phyloP scores from a whole-genome alignment of 1,140 invertebrate genomes.

The Archegozetes longisetosus region DNA sequence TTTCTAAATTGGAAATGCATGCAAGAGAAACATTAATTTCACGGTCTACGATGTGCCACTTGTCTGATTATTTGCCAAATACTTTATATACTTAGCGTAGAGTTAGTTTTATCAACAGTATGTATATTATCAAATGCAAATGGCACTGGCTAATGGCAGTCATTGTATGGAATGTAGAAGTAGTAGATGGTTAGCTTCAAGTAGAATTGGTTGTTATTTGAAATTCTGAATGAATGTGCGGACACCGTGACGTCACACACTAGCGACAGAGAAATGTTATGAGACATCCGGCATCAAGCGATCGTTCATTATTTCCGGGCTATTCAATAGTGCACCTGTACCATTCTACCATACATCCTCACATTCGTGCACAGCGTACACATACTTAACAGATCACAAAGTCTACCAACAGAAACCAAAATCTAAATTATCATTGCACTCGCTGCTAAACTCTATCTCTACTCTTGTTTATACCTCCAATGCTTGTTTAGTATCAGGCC shows the following conservation, averaged over 20 bases:
- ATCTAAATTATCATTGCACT: too few species aligned
- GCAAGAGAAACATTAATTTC: background rate
- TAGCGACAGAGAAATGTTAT: background rate
- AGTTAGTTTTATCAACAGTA: background rate
- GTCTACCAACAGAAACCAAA: too few species aligned
- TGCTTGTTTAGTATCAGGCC: too few species aligned
- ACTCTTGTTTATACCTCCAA: too few species aligned
- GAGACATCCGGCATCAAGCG: background rate
- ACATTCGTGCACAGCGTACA: too few species aligned
- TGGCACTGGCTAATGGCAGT: background rate
- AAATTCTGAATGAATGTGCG: background rate
- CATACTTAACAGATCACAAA: too few species aligned
- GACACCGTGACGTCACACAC: background rate
- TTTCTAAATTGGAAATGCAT: too few species aligned
- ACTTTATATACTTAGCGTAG: too few species aligned
- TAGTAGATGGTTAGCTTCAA: background rate
- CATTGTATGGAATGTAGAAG: background rate
- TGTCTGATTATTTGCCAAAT: too few species aligned
- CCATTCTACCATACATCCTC: background rate
- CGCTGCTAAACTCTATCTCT: too few species aligned
- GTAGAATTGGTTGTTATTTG: too few species aligned
- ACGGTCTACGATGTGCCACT: background rate
- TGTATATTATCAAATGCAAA: background rate
- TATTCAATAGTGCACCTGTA: background rate
- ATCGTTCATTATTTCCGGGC: background rate